Percentiles rank a stretch among this genome's conserved stretches.
Evolutionary conservation across 2,888 invertebrate genomes (phyloP).

Genomic region (Allacma fusca): DNA sequence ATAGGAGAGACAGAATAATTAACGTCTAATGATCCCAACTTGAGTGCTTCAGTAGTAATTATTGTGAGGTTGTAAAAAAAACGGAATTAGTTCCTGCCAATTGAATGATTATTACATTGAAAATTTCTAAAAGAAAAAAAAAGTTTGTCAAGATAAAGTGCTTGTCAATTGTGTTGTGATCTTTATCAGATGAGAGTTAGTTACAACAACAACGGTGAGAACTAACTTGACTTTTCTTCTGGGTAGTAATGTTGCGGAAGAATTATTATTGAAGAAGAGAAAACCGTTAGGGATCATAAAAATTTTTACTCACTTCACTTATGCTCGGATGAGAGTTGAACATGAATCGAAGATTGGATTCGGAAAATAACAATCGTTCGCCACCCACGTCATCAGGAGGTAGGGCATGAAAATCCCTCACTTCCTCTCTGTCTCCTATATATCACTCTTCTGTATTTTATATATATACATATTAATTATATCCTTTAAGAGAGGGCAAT

Average conservation of each 20-base stretch:
- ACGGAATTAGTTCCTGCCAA: neutral
- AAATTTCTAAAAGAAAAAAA: neutral
- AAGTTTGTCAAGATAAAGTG: neutral
- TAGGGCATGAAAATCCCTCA: neutral
- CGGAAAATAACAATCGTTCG: neutral
- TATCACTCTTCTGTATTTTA: too few relatives aligned
- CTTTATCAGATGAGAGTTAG: neutral
- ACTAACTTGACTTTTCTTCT: neutral
- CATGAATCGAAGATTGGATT: slow-evolving; percentile 5
- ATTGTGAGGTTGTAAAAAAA: neutral
- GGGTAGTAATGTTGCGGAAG: neutral
- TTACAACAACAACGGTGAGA: neutral
- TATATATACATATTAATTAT: too few relatives aligned
- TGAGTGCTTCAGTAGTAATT: neutral
- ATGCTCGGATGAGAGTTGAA: neutral
- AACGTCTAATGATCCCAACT: too few relatives aligned
- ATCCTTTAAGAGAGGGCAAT: slow-evolving; percentile 9
- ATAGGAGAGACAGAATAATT: too few relatives aligned
- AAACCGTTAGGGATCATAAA: neutral
- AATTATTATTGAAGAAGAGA: neutral
- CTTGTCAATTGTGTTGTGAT: slow-evolving; percentile 16
- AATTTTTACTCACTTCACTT: neutral
- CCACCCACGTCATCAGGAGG: neutral
- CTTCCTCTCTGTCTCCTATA: too few relatives aligned
- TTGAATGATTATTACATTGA: neutral